Base-by-base conservation (phyloP, 2,113 vertebrate genomes). In the Manacus vitellinus region DNA sequence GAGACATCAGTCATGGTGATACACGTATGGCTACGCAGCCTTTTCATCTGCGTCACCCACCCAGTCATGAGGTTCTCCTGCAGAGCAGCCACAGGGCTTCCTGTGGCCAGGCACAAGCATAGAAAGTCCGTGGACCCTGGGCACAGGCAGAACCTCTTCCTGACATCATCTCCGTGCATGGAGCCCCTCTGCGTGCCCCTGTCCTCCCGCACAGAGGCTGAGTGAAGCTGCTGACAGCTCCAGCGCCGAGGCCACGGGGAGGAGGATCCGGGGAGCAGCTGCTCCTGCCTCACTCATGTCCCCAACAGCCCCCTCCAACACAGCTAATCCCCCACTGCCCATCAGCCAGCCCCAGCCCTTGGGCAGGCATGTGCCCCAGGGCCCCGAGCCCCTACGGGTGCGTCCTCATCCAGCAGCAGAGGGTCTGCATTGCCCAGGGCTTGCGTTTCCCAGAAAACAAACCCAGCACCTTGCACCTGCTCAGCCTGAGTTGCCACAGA, bases 281-380 rank as follows among this genome's bases (percentile, higher is more conserved):
- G 77, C 65, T 80, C 47, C 6, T 1, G 47, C 72, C 5, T 0
- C 0, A 0, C 6, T 2, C 0, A 0, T 3, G 15, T 4, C 52
- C 44, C 46, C 6, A 1, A 3, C 2, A 55, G 54, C 44, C 12
- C 27, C 23, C 44, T 51, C 59, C 41, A 14, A 3, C 12, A 27
- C 3, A 56, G 58, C 28, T 7, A 9, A 39, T 7, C 15, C 30
- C 39, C 15, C 4, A 1, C 66, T 6, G 37, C 62, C 78, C 24
- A 4, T 2, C 51, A 17, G 47, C 25, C 8, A 6, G 54, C 33
- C 27, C 33, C 55, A 27, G 55, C 14, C n/a, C 24, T 6, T 1
- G 35, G 30, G 52, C 7, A 4, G 59, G 39, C 2, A 1, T 2
- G 2, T 3, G 6, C 4, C 15, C 39, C 28, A 21, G 33, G 39